These are phyloP conservation scores for Pungitius pungitius DNA, from an alignment of 2,113 vertebrate species.

Conservation along the genomic window DNA sequence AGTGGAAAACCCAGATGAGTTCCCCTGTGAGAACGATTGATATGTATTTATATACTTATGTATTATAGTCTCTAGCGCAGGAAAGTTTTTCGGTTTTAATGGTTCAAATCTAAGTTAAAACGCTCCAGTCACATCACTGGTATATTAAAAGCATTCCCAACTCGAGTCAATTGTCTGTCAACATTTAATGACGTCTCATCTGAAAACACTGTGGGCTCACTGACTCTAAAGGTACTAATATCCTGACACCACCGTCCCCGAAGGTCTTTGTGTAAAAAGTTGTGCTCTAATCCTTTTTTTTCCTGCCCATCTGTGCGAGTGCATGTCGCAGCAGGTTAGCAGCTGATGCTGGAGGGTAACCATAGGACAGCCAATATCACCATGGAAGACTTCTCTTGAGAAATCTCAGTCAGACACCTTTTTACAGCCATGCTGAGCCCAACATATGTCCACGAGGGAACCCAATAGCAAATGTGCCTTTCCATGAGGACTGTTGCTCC, in stretches of 20 bases:
- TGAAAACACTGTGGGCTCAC: too few relatives aligned
- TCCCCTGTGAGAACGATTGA: slow-evolving; percentile 40
- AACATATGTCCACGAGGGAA: slow-evolving; percentile 30
- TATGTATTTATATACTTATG: neutral
- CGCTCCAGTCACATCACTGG: neutral
- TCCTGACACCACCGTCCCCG: slow-evolving; percentile 44
- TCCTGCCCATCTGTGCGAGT: slow-evolving; percentile 50
- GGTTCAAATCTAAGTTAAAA: neutral
- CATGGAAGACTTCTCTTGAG: slow-evolving; percentile 63
- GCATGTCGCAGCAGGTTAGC: slow-evolving; percentile 68
- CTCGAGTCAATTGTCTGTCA: slow-evolving; percentile 29
- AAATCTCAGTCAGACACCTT: slow-evolving; percentile 65
- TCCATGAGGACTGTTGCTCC: neutral
- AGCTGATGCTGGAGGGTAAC: slow-evolving; percentile 65
- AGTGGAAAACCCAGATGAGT: slow-evolving; percentile 57
- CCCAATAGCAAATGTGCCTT: slow-evolving; percentile 17
- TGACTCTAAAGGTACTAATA: slow-evolving; percentile 36
- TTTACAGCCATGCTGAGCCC: slow-evolving; percentile 47
- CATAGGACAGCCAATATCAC: slow-evolving; percentile 63
- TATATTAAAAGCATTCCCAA: neutral
- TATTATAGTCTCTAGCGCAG: neutral
- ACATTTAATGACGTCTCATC: too few relatives aligned
- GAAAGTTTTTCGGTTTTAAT: slow-evolving; percentile 8
- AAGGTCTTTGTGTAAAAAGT: slow-evolving; percentile 39
- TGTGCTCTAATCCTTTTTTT: slow-evolving; percentile 54